A percentile compares a stretch with the other conserved stretches of the same genome.
Evolutionary conservation across 2,113 vertebrate species (phyloP).

Genomic region (Corythornis madagascariensis): DNA sequence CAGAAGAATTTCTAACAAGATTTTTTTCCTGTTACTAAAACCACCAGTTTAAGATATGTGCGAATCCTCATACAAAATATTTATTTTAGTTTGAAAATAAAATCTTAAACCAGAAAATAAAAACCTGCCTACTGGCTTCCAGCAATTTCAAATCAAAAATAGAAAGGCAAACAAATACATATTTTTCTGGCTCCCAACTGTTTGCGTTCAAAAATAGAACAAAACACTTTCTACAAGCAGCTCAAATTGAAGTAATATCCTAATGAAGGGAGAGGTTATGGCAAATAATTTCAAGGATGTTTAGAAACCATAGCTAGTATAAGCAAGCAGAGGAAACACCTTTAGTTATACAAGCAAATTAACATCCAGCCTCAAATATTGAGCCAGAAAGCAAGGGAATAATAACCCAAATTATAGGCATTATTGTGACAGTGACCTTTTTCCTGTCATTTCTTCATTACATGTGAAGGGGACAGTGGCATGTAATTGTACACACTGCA

Average conservation of each 20-base stretch:
- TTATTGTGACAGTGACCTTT: neutral
- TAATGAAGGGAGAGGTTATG: neutral
- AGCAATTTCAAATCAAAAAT: conserved; percentile 57
- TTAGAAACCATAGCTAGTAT: conserved; percentile 40
- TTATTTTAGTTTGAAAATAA: conserved; percentile 41
- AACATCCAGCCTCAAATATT: neutral
- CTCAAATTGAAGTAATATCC: neutral
- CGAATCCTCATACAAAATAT: conserved; percentile 1
- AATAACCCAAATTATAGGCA: neutral
- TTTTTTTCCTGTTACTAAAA: conserved; percentile 12
- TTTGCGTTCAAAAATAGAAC: conserved; percentile 47
- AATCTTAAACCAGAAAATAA: conserved; percentile 13
- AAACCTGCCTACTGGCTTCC: conserved; percentile 18
- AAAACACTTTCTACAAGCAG: conserved; percentile 16
- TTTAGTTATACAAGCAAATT: conserved; percentile 46
- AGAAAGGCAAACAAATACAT: conserved; percentile 31
- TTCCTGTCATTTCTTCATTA: conserved; percentile 9
- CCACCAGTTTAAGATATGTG: neutral
- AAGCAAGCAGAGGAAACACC: conserved; percentile 66
- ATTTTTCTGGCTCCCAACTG: conserved; percentile 9
- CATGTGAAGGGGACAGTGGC: neutral
- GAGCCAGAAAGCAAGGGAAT: conserved; percentile 18
- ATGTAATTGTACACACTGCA: neutral
- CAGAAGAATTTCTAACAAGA: conserved; percentile 6
- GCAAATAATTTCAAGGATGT: conserved; percentile 44